Evolutionary conservation across 2,888 invertebrate species (phyloP).

Genomic region (Brassicogethes aeneus): DNA sequence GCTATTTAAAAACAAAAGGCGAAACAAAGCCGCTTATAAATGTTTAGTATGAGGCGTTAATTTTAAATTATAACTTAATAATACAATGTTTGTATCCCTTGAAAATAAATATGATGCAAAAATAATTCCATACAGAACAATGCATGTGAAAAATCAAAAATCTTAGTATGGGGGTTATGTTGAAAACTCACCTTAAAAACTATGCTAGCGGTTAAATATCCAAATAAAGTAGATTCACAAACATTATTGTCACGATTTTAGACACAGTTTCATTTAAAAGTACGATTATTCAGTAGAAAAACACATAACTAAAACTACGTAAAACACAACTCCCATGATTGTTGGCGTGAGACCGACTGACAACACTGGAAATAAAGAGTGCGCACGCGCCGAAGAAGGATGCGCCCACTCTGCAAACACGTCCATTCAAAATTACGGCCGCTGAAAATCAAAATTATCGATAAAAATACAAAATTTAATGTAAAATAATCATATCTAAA

Average conservation of each 20-base stretch:
- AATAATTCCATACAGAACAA: too few relatives aligned
- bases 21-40: too few relatives aligned
- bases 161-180: too few relatives aligned
- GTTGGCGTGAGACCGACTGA: constrained; percentile 31
- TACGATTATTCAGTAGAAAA: constrained; percentile 31
- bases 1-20: too few relatives aligned
- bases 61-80: too few relatives aligned
- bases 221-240: constrained; percentile 30
- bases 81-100: too few relatives aligned
- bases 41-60: too few relatives aligned
- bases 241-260: constrained; percentile 42
- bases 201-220: constrained; percentile 26
- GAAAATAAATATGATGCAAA: too few relatives aligned
- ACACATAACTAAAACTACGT: constrained; percentile 29
- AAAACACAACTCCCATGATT: constrained; percentile 34
- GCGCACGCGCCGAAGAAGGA: constrained; percentile 10
- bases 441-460: too few relatives aligned
- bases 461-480: too few relatives aligned
- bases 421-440: background rate
- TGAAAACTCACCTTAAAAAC: constrained; percentile 18
- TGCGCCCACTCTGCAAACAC: background rate
- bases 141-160: constrained; percentile 2
- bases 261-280: constrained; percentile 38
- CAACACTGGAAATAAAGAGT: constrained; percentile 11
- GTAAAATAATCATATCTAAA: too few relatives aligned